Evolutionary conservation across 2,797 vertebrate genomes (phyloP).

Genomic region (Channallabes apus): DNA sequence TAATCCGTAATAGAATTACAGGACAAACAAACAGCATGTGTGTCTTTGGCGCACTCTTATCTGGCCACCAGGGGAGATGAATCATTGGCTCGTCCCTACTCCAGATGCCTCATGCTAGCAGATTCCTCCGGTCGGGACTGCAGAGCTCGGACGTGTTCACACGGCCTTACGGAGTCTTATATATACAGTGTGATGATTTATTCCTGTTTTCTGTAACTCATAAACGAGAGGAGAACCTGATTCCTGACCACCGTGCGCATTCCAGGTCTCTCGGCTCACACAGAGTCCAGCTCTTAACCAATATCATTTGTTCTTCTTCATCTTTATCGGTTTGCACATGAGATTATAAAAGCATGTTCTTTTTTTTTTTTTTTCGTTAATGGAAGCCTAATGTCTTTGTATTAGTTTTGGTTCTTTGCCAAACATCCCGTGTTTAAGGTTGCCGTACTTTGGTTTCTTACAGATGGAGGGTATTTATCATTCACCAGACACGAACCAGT

Average conservation of each 20-base stretch:
- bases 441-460: conserved; percentile 64
- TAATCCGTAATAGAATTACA: conserved; percentile 64
- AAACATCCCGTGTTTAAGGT: conserved; percentile 21
- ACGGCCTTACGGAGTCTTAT: conserved; percentile 19
- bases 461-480: conserved; percentile 98
- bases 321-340: conserved; percentile 14
- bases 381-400: conserved; percentile 2
- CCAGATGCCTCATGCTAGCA: conserved; percentile 48
- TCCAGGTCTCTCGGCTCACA: conserved; percentile 2
- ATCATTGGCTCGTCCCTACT: conserved; percentile 41
- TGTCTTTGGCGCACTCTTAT: conserved; percentile 63
- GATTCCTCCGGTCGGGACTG: conserved; percentile 37
- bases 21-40: conserved; percentile 64
- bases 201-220: conserved; percentile 20
- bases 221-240: conserved; percentile 8
- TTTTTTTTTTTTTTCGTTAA: conserved; percentile 10
- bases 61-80: conserved; percentile 68
- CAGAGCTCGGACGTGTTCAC: conserved; percentile 15
- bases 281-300: conserved; percentile 13
- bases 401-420: conserved; percentile 24
- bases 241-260: conserved; percentile 34
- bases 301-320: not conserved
- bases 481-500: conserved; percentile 98
- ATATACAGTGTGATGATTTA: conserved; percentile 39
- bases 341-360: not conserved